Evolutionary conservation across 2,888 invertebrate species (phyloP).

Genomic region (Oligia fasciuncula): DNA sequence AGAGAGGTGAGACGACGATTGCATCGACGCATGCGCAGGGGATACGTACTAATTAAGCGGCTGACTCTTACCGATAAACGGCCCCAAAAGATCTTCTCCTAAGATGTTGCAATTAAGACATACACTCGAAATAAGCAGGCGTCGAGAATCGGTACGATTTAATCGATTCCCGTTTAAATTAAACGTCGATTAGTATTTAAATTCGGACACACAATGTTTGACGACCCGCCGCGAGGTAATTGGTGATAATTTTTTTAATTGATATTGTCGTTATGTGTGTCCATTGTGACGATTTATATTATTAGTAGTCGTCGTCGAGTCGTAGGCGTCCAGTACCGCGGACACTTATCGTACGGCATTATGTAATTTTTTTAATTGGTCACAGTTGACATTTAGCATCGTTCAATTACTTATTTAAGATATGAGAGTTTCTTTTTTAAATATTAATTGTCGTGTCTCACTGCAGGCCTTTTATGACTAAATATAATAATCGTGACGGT

Average conservation of each 20-base stretch:
- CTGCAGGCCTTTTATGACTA: slow-evolving; percentile 67
- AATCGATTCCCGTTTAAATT: slow-evolving; percentile 79
- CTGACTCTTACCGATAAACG: slow-evolving; percentile 71
- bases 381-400: slow-evolving; percentile 73
- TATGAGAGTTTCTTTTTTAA: slow-evolving; percentile 64
- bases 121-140: slow-evolving; percentile 78
- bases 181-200: slow-evolving; percentile 82
- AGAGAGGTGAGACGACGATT: slow-evolving; percentile 84
- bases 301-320: slow-evolving; percentile 56
- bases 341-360: slow-evolving; percentile 54
- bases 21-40: slow-evolving; percentile 81
- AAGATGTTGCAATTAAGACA: slow-evolving; percentile 82
- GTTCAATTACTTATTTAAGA: slow-evolving; percentile 72
- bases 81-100: slow-evolving; percentile 67
- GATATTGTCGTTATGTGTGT: slow-evolving; percentile 72
- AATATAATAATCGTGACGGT: slow-evolving; percentile 66
- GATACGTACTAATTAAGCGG: slow-evolving; percentile 88
- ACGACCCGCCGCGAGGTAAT: slow-evolving; percentile 82
- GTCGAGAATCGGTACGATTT: slow-evolving; percentile 77
- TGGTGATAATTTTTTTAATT: slow-evolving; percentile 85
- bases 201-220: slow-evolving; percentile 79
- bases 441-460: slow-evolving; percentile 68
- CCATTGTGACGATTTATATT: slow-evolving; percentile 72
- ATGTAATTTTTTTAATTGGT: slow-evolving; percentile 72
- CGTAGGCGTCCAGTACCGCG: slow-evolving; percentile 60